Base-by-base conservation (phyloP, 2,113 vertebrate genomes). In the Ceyx margarethae region DNA sequence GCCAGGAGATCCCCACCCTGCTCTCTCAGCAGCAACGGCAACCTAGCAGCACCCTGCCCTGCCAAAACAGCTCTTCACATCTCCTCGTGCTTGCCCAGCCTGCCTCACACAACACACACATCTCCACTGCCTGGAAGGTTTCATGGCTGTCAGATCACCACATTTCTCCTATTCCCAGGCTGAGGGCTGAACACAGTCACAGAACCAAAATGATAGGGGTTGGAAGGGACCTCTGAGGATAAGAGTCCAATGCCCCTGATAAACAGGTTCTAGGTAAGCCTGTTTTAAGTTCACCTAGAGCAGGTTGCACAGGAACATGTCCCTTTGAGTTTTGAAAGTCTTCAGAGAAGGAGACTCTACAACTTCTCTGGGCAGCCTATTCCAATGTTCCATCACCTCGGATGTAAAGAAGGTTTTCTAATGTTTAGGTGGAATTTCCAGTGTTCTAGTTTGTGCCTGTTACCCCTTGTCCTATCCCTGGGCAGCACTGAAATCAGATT, bases 111-210 rank as follows among this genome's bases (percentile, higher is more conserved):
- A 26, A 42, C 40, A 54, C 37, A 48, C 54, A 14, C 25, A 0
- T 73, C 72, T 66, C 76, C 2, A 0, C 48, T 43, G 40, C 35
- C 40, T 45, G 26, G 20, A 31, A 25, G 11, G 23, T n/a, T 50
- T 22, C 54, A 21, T 1, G 0, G 54, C 46, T 37, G 15, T 67
- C 4, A 2, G 35, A 61, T 6, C 4, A 1, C 23, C 2, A 0
- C 0, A 0, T 21, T 74, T 66, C 37, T 37, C 46, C 23, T 57
- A 1, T 14, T 9, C 23, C 1, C 0, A 2, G 25, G 17, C n/a
- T 56, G 43, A 7, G 8, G 20, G 13, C 0, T 16, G 46, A 69
- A 5, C 2, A 1, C 20, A 2, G 37, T 56, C 28, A 56, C 54
- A 56, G 25, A 28, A 53, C 28, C 51, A 28, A 29, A 56, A 56